Conservation (phyloP, 2,113 vertebrate species). For the Ovibos moschatus region DNA sequence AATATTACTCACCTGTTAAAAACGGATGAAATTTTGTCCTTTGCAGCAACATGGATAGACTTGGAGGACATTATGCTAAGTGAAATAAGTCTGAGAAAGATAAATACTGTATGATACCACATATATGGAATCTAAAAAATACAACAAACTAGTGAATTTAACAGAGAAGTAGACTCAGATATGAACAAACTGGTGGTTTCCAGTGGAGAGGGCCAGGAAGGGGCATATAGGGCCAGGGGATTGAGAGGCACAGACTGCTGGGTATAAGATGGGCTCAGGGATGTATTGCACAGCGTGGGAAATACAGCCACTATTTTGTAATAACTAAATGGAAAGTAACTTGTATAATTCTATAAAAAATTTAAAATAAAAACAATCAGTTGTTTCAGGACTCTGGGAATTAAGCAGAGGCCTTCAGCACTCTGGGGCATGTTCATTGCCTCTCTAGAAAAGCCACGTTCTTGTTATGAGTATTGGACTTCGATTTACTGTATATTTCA, state of each 20-base stretch:
- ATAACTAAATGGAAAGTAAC: not conserved
- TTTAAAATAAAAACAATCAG: not conserved
- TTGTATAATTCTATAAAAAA: not conserved
- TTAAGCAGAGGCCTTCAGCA: not conserved
- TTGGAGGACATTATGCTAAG: not conserved
- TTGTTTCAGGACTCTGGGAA: not conserved
- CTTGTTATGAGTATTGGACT: not conserved
- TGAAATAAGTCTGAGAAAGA: not conserved
- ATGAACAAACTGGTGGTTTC: not conserved
- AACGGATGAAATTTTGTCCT: not conserved
- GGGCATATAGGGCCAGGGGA: not conserved
- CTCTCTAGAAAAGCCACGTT: not conserved
- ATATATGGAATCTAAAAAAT: not conserved
- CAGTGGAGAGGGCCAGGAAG: not conserved
- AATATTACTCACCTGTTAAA: not conserved
- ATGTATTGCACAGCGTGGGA: not conserved
- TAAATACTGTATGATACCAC: not conserved
- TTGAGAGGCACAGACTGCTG: not conserved
- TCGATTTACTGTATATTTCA: not conserved
- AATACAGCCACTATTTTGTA: not conserved
- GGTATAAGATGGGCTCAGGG: not conserved
- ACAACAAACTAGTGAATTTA: not conserved
- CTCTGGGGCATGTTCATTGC: not conserved
- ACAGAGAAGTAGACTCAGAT: not conserved
- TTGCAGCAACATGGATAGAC: not conserved